These are phyloP conservation scores for Procambarus virginalis DNA, from an alignment of 1,140 invertebrate genomes.

Conservation along the genomic window DNA sequence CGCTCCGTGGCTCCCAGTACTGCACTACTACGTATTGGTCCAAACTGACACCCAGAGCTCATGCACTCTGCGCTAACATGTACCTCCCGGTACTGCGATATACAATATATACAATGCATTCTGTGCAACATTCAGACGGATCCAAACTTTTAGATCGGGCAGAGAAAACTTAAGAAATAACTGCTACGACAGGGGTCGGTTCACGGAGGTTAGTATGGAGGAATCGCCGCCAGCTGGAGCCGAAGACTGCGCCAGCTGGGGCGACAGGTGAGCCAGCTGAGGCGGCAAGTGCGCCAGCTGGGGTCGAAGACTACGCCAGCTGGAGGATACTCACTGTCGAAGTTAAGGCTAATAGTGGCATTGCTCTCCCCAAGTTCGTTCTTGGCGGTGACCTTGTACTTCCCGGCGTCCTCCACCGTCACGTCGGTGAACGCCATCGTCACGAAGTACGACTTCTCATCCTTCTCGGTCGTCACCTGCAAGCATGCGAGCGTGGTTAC, in stretches of 20 bases:
- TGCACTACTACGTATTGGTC: too few species aligned
- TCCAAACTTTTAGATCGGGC: neutral
- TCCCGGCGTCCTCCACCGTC: slow-evolving; percentile 96
- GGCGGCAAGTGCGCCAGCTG: too few species aligned
- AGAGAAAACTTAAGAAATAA: neutral
- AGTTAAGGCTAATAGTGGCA: slow-evolving; percentile 96
- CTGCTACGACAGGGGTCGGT: neutral
- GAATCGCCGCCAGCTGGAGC: neutral
- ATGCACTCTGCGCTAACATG: neutral
- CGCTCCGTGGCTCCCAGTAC: too few species aligned
- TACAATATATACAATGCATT: too few species aligned
- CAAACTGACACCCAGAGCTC: too few species aligned
- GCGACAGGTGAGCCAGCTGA: too few species aligned
- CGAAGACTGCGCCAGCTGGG: neutral
- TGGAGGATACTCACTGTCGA: slow-evolving; percentile 90
- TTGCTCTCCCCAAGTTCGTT: slow-evolving; percentile 97
- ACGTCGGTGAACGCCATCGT: slow-evolving; percentile 94
- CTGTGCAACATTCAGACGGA: too few species aligned
- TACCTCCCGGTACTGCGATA: neutral
- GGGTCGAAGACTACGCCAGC: too few species aligned
- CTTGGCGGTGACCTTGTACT: slow-evolving; percentile 96
- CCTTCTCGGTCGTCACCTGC: slow-evolving; percentile 90
- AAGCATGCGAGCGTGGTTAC: slow-evolving; percentile 52
- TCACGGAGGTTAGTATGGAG: neutral
- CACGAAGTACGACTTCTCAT: slow-evolving; percentile 94